Evolutionary conservation across 2,888 invertebrate species (phyloP).

Genomic region (Pandemis corylana): DNA sequence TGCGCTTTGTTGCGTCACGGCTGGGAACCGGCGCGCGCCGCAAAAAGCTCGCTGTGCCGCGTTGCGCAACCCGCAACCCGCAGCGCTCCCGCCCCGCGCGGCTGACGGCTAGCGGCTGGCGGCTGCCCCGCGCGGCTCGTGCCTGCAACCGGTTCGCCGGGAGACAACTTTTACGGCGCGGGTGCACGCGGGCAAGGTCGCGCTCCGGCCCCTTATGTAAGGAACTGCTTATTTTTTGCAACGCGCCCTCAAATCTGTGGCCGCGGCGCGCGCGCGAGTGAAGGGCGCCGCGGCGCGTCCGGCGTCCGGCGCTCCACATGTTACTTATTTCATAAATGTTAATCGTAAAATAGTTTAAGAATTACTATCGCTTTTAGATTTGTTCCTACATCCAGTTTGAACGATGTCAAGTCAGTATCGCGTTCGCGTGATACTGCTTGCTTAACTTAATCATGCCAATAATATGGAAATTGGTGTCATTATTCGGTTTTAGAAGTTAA

Average conservation of each 20-base stretch:
- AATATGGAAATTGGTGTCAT: conserved; percentile 1
- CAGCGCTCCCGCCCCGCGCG: background rate
- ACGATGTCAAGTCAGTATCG: background rate
- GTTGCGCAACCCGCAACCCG: background rate
- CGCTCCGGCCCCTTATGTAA: conserved; percentile 17
- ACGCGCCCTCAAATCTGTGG: conserved; percentile 1
- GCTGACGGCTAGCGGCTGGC: no score
- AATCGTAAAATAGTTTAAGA: no score
- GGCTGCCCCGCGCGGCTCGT: background rate
- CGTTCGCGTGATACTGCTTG: background rate
- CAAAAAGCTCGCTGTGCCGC: conserved; percentile 22
- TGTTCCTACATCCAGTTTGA: no score
- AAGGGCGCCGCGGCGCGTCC: conserved; percentile 6
- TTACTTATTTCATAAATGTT: no score
- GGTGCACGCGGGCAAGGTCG: conserved; percentile 23
- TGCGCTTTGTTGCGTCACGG: conserved; percentile 35
- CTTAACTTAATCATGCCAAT: background rate
- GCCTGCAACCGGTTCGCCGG: conserved; percentile 15
- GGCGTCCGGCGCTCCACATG: no score
- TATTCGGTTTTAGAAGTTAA: background rate
- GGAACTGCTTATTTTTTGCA: conserved; percentile 6
- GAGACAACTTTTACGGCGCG: conserved; percentile 35
- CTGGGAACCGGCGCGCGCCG: conserved; percentile 36
- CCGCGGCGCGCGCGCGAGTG: background rate
- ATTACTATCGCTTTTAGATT: no score